Evolutionary conservation across 2,113 vertebrate species (phyloP).

Genomic region (Chaetodon trifascialis): DNA sequence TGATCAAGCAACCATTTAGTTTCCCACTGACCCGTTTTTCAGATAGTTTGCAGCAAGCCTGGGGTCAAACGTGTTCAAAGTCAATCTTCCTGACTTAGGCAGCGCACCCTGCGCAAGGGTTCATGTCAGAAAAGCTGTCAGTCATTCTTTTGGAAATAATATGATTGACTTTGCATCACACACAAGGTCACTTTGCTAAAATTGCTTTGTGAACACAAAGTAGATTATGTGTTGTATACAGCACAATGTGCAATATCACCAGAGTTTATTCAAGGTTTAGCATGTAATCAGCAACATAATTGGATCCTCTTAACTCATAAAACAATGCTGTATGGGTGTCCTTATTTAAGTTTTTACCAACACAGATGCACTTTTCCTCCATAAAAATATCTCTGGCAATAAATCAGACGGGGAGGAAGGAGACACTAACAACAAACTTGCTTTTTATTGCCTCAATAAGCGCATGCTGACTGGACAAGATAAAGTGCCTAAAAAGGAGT

Average conservation of each 20-base stretch:
- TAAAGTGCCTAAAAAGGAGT: constrained; percentile 33
- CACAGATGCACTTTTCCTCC: constrained; percentile 22
- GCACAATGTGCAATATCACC: background rate
- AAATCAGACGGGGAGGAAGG: constrained; percentile 38
- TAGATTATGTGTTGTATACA: background rate
- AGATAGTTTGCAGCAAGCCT: background rate
- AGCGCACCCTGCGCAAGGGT: background rate
- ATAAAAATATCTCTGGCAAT: constrained; percentile 34
- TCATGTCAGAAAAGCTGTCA: constrained; percentile 6
- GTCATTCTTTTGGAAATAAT: constrained; percentile 20
- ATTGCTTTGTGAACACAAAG: background rate
- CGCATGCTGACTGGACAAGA: constrained; percentile 46
- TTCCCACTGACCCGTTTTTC: background rate
- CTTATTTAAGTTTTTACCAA: constrained; percentile 37
- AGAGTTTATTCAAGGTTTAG: background rate
- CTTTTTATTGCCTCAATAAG: constrained; percentile 58
- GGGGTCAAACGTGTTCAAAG: constrained; percentile 22
- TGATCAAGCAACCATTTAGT: background rate
- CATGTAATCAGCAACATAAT: constrained; percentile 1
- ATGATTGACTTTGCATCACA: background rate
- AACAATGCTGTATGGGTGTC: background rate
- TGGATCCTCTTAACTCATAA: background rate
- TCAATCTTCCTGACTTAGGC: constrained; percentile 7
- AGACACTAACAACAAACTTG: constrained; percentile 34
- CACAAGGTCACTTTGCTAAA: constrained; percentile 19